phyloP scores from a whole-genome alignment of 1,140 invertebrate genomes.

The Meloidogyne floridensis region DNA sequence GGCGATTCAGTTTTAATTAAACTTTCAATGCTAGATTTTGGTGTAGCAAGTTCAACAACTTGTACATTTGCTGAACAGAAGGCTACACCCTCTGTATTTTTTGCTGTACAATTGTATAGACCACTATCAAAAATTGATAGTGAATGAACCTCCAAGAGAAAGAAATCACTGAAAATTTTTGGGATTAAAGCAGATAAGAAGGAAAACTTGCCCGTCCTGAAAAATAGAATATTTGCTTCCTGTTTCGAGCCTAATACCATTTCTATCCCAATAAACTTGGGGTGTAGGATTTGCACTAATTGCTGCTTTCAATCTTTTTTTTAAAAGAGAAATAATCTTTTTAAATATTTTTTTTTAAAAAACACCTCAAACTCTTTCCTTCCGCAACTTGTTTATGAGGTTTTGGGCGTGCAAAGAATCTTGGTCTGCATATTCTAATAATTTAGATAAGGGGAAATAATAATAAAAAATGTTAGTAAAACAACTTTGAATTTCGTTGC shows the following conservation, averaged over 20 bases:
- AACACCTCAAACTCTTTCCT: conserved; percentile 51
- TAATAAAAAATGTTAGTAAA: background rate
- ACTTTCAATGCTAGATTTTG: conserved; percentile 5
- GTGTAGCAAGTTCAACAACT: conserved; percentile 20
- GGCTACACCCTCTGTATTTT: conserved; percentile 57
- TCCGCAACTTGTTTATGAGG: conserved; percentile 61
- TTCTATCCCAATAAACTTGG: conserved; percentile 58
- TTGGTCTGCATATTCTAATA: conserved; percentile 48
- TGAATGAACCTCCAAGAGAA: conserved; percentile 63
- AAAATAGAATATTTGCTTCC: conserved; percentile 65
- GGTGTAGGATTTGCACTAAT: conserved; percentile 58
- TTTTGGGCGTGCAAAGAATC: conserved; percentile 64
- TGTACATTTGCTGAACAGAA: conserved; percentile 59
- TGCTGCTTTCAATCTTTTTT: conserved; percentile 57
- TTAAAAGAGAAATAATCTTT: background rate
- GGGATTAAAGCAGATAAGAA: background rate
- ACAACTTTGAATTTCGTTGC: conserved; percentile 40
- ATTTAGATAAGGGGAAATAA: background rate
- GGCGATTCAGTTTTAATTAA: conserved; percentile 31
- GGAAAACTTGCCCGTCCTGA: conserved; percentile 52
- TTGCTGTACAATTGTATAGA: conserved; percentile 64
- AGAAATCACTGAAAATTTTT: conserved; percentile 50
- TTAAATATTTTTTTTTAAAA: background rate
- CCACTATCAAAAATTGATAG: conserved; percentile 55
- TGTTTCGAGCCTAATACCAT: conserved; percentile 64